A percentile compares a stretch with the other conserved stretches of the same genome.
phyloP scores from a whole-genome alignment of 1,140 invertebrate genomes.

The Oncopodura yosiiana region DNA sequence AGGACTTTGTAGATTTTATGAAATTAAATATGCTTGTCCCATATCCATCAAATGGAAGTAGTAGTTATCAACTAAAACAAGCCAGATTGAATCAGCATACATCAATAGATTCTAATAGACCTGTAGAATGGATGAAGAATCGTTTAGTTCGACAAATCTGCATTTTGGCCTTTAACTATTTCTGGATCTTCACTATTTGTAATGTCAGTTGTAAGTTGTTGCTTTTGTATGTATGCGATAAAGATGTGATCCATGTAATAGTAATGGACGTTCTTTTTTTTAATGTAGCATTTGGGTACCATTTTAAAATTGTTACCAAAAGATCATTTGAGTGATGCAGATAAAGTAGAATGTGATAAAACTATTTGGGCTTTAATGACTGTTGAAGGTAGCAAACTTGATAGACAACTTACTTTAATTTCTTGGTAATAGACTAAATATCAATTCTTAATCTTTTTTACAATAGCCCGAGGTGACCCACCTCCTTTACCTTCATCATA shows the following conservation, averaged over 20 bases:
- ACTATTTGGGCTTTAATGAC: constrained; percentile 70
- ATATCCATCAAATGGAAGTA: constrained; percentile 15
- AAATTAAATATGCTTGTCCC: constrained; percentile 71
- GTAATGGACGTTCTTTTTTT: constrained; percentile 1
- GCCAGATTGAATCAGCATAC: background rate
- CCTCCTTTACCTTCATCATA: constrained; percentile 31
- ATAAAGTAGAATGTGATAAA: constrained; percentile 78
- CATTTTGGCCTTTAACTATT: constrained; percentile 87
- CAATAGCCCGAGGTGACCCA: constrained; percentile 37
- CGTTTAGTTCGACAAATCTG: constrained; percentile 65
- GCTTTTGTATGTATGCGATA: background rate
- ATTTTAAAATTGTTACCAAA: constrained; percentile 67
- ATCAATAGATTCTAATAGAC: constrained; percentile 38
- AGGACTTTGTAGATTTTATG: constrained; percentile 85
- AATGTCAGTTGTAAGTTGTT: constrained; percentile 57
- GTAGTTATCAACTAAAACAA: background rate
- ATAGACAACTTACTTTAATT: no score
- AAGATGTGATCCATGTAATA: background rate
- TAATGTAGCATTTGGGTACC: constrained; percentile 65
- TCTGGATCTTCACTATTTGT: constrained; percentile 84
- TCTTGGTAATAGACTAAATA: no score
- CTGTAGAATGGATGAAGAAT: constrained; percentile 52
- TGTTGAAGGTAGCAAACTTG: no score
- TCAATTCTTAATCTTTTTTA: no score
- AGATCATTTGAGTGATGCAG: constrained; percentile 70